Conservation (phyloP, 2,888 invertebrate genomes). For the Fragum fragum region DNA sequence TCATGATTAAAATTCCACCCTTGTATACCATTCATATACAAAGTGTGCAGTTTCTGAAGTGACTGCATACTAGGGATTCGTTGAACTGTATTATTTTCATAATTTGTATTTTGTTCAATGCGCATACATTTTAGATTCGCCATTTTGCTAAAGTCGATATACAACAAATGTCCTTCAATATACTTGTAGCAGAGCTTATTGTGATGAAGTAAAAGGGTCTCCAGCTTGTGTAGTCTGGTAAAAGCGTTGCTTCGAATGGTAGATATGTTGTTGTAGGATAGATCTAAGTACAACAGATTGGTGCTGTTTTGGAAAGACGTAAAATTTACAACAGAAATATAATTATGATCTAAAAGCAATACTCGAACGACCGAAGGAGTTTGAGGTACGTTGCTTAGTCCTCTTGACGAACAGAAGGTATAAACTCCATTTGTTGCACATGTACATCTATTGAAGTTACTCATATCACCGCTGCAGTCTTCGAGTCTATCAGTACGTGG, state of each 20-base stretch:
- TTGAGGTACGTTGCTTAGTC: background rate
- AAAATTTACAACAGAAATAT: background rate
- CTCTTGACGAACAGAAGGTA: background rate
- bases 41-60: background rate
- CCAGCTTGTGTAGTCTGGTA: background rate
- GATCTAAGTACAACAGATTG: background rate
- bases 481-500: background rate
- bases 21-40: conserved; percentile 10
- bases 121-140: background rate
- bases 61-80: background rate
- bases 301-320: background rate
- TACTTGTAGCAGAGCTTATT: background rate
- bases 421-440: background rate
- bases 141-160: background rate
- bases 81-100: background rate
- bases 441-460: background rate
- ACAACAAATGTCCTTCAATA: background rate
- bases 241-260: background rate
- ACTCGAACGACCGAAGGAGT: background rate
- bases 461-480: background rate
- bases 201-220: conserved; percentile 3
- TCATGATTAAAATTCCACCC: background rate
- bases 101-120: background rate
- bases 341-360: background rate
- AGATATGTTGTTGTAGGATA: background rate